Percentiles rank a stretch among this genome's conserved stretches.
Evolutionary conservation across 2,113 vertebrate genomes (phyloP).

Genomic region (Cervus canadensis): DNA sequence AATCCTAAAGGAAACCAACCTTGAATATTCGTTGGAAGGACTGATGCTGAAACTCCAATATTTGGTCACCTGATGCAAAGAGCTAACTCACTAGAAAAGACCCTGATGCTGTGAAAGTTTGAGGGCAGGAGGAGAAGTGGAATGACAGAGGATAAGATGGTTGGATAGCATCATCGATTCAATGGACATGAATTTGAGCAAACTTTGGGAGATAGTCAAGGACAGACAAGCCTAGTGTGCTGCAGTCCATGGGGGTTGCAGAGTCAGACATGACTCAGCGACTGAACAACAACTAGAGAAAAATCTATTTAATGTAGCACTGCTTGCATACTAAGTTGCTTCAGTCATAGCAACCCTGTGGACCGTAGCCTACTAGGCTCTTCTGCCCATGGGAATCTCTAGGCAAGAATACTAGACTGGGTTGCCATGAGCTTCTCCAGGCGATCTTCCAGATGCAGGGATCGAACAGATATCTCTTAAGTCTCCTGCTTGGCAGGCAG

Average conservation of each 20-base stretch:
- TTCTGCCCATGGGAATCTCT: not conserved
- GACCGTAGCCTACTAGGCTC: not conserved
- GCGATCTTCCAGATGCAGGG: not conserved
- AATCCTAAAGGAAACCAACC: not conserved
- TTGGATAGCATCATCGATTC: not conserved
- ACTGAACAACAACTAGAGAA: not conserved
- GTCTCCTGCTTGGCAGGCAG: not conserved
- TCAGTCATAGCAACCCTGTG: not conserved
- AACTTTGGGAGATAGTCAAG: not conserved
- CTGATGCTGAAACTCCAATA: not conserved
- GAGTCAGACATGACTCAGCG: not conserved
- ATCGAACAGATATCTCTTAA: not conserved
- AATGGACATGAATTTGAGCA: not conserved
- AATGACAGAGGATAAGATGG: not conserved
- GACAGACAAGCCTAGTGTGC: not conserved
- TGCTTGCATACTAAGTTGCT: not conserved
- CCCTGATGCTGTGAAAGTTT: not conserved
- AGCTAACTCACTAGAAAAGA: not conserved
- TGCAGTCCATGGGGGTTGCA: not conserved
- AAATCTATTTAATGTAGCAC: not conserved
- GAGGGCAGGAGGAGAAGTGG: not conserved
- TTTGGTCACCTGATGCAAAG: not conserved
- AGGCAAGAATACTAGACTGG: not conserved
- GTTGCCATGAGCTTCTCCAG: not conserved
- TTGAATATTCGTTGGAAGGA: not conserved